Percentiles rank a stretch among this genome's conserved stretches.
Conservation (phyloP, 2,888 invertebrate species). For the Amblyjoppa proteus region DNA sequence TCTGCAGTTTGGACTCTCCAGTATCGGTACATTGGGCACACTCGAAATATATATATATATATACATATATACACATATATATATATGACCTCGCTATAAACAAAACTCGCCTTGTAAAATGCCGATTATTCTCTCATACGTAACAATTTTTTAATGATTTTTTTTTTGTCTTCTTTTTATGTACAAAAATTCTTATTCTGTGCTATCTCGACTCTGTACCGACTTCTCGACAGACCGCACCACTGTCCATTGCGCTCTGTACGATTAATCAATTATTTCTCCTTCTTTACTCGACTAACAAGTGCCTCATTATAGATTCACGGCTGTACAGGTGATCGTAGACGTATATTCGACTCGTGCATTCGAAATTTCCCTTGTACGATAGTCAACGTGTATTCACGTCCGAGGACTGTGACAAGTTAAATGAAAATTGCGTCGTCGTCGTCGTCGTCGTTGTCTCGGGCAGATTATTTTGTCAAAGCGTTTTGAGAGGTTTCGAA, state of each 20-base stretch:
- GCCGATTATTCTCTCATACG: conserved; percentile 60
- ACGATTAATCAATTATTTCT: conserved; percentile 63
- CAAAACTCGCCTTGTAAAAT: conserved; percentile 71
- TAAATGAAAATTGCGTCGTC: conserved; percentile 20
- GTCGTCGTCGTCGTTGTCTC: neutral
- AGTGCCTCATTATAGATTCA: conserved; percentile 11
- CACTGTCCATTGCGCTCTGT: conserved; percentile 67
- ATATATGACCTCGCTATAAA: neutral
- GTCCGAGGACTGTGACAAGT: neutral
- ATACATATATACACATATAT: neutral
- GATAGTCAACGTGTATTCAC: neutral
- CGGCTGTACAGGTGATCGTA: conserved; percentile 22
- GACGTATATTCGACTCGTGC: neutral
- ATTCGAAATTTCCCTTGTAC: neutral
- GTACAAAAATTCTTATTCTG: conserved; percentile 78
- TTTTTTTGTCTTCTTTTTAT: conserved; percentile 49
- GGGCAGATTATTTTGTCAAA: neutral
- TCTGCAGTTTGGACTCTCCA: conserved; percentile 22
- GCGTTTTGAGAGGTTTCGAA: neutral
- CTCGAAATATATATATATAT: neutral
- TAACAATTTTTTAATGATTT: conserved; percentile 19
- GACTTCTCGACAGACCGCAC: conserved; percentile 78
- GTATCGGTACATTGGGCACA: conserved; percentile 3
- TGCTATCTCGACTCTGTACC: conserved; percentile 78
- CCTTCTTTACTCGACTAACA: conserved; percentile 73